Base-by-base conservation (phyloP, 2,113 vertebrate species). In the Xyliphius kryptos region DNA sequence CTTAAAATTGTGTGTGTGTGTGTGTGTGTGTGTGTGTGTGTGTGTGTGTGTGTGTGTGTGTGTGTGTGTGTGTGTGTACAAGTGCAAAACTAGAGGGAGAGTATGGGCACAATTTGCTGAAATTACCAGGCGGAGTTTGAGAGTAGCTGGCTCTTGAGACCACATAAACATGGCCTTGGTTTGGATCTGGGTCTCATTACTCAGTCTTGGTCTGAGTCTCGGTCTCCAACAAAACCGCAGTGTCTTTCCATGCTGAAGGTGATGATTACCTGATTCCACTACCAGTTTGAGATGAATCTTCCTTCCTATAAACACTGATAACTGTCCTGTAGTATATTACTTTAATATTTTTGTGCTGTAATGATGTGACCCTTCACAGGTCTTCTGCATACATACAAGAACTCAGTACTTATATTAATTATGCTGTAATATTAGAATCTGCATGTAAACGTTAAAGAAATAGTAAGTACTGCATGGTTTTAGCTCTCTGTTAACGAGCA, bases 31-130 rank as follows among this genome's bases (percentile, higher is more conserved):
- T n/a, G n/a, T n/a, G n/a, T n/a, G n/a, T n/a, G n/a, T n/a, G n/a
- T 59, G 64, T 47, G 43, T 49, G 21, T 54, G 15, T 60, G 40
- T 48, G 15, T 56, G 19, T 32, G 26, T 66, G 19, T 49, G 14
- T 66, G 22, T 65, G 14, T 32, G n/a, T 59, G 64, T 47, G 43
- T 49, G 21, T 54, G 15, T 60, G 21, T 48, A 17, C 48, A n/a
- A 5, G 26, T 66, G 19, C 38, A 32, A 32, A 32, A 32, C 26
- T 32, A 46, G 16, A 58, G 14, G 48, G 15, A 37, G 62, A 37
- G 8, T 37, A 61, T 63, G 62, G 56, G 51, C 26, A 54, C 68
- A 65, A 64, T 51, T 60, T 61, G 61, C 55, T 58, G 43, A 70
- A 70, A 56, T 37, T 48, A 62, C 60, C 37, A 62, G 48, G 37